Evolutionary conservation across 2,888 invertebrate genomes (phyloP).

Genomic region (Ophioninae sp.): DNA sequence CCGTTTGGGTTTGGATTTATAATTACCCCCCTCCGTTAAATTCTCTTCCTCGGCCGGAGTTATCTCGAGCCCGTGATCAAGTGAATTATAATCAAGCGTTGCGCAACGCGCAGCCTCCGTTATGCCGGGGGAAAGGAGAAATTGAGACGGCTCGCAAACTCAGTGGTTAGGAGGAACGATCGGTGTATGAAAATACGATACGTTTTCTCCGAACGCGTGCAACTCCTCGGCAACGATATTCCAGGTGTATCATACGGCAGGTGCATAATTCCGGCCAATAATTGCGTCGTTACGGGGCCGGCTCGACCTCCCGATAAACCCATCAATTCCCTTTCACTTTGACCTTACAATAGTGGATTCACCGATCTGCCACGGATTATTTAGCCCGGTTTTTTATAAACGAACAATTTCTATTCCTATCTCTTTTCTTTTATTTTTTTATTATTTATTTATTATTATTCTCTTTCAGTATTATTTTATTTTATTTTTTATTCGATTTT

Average conservation of each 20-base stretch:
- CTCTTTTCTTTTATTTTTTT: background rate
- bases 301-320: slow-evolving; percentile 28
- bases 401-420: background rate
- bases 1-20: too few species aligned
- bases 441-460: too few species aligned
- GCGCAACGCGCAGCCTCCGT: background rate
- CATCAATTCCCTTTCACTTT: slow-evolving; percentile 58
- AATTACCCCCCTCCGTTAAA: too few species aligned
- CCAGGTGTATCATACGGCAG: slow-evolving; percentile 33
- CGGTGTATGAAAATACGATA: slow-evolving; percentile 20
- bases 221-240: slow-evolving; percentile 7
- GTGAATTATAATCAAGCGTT: slow-evolving; percentile 19
- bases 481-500: too few species aligned
- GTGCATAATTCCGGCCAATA: slow-evolving; percentile 49
- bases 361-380: background rate
- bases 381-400: background rate
- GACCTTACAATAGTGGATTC: slow-evolving; percentile 40
- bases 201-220: slow-evolving; percentile 44
- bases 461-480: too few species aligned
- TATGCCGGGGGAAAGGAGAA: slow-evolving; percentile 23
- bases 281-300: slow-evolving; percentile 43
- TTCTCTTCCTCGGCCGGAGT: too few species aligned
- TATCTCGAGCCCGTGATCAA: background rate
- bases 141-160: slow-evolving; percentile 26
- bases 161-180: slow-evolving; percentile 24